Conservation (phyloP, 2,888 invertebrate genomes). For the Drosophila anomalata region DNA sequence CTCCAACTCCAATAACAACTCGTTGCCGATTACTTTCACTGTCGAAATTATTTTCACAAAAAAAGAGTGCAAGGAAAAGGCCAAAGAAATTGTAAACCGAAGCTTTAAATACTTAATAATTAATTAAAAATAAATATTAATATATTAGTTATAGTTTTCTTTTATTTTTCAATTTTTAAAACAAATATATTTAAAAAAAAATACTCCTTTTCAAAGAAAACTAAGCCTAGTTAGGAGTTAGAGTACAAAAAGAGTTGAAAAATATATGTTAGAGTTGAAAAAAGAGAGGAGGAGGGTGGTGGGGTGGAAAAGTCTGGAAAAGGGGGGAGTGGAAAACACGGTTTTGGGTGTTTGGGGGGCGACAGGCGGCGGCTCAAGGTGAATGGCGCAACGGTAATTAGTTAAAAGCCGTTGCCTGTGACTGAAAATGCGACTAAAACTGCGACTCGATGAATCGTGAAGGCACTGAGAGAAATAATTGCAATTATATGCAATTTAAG, state of each 20-base stretch:
- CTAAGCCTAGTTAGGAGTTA: background rate
- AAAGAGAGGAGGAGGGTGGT: background rate
- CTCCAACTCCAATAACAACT: slow-evolving; percentile 36
- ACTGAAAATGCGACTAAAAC: slow-evolving; percentile 19
- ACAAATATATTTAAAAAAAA: background rate
- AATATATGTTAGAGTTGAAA: slow-evolving; percentile 12
- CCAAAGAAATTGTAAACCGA: background rate
- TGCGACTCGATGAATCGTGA: slow-evolving; percentile 43
- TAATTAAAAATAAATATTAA: no score
- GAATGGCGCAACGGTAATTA: slow-evolving; percentile 73
- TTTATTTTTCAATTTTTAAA: background rate
- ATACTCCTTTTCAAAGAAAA: background rate
- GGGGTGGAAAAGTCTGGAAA: background rate
- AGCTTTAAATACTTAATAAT: background rate
- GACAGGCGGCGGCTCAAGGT: slow-evolving; percentile 66
- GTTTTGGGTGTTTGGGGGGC: slow-evolving; percentile 62
- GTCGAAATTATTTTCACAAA: slow-evolving; percentile 67
- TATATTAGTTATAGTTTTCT: background rate
- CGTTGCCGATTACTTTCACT: slow-evolving; percentile 71
- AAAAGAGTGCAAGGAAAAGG: background rate
- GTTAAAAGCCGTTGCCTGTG: slow-evolving; percentile 59
- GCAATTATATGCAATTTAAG: background rate
- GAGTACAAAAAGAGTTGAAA: slow-evolving; percentile 28
- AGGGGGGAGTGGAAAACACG: slow-evolving; percentile 34
- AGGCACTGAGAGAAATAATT: slow-evolving; percentile 13